phyloP scores from a whole-genome alignment of 2,113 vertebrate species.

The Aegithalos caudatus region DNA sequence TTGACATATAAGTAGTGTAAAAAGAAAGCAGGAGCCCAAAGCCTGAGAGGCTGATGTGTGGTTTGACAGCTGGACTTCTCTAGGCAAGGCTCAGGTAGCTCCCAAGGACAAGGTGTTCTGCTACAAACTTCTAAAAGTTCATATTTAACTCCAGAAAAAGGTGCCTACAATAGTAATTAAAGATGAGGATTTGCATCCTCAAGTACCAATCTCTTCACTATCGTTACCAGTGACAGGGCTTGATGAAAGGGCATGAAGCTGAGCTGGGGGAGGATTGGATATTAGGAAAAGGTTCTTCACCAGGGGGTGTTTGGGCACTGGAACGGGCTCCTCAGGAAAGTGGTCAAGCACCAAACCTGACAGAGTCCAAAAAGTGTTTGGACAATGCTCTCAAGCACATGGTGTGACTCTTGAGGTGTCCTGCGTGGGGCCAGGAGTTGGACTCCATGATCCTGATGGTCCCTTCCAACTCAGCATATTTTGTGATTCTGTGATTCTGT shows the following conservation, averaged over 20 bases:
- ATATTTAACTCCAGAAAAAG: neutral
- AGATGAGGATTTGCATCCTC: neutral
- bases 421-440: neutral
- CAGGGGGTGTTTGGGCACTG: neutral
- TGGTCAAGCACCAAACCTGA: neutral
- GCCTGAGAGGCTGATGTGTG: neutral
- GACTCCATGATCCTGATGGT: neutral
- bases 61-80: neutral
- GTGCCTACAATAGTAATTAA: neutral
- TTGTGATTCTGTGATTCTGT: neutral
- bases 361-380: neutral
- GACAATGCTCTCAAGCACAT: neutral
- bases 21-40: neutral
- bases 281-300: neutral
- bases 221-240: neutral
- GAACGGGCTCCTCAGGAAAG: neutral
- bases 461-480: neutral
- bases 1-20: neutral
- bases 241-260: neutral
- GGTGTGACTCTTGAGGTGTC: neutral
- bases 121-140: neutral
- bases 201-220: neutral
- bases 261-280: neutral
- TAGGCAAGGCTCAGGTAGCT: neutral
- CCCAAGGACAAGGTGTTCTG: neutral